These are phyloP conservation scores for Fistularia commersonii DNA, from an alignment of 2,797 vertebrate species.

Conservation along the genomic window DNA sequence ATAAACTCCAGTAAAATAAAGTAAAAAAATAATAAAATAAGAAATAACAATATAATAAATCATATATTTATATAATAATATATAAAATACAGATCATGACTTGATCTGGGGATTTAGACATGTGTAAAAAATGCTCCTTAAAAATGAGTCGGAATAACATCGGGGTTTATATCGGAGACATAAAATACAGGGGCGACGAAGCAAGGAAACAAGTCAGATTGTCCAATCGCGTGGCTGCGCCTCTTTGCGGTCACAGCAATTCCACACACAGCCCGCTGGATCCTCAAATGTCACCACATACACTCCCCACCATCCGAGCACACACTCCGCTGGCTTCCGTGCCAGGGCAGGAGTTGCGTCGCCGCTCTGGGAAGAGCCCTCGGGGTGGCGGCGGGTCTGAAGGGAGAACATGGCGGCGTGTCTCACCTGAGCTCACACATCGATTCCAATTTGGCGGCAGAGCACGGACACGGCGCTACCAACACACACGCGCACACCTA, in stretches of 20 bases:
- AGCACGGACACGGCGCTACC: conserved; percentile 13
- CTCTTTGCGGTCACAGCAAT: neutral
- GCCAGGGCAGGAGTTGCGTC: conserved; percentile 2
- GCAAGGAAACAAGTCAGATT: no score
- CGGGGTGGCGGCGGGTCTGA: conserved; percentile 25
- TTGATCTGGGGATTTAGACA: no score
- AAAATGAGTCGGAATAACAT: no score
- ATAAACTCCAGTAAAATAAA: no score
- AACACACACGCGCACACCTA: neutral
- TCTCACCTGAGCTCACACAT: conserved; percentile 55
- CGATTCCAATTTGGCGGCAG: conserved; percentile 35
- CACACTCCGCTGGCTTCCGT: neutral
- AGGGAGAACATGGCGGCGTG: conserved; percentile 37
- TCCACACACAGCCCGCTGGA: conserved; percentile 15
- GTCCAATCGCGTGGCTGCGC: no score
- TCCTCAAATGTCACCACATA: conserved; percentile 35
- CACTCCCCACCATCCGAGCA: conserved; percentile 9
- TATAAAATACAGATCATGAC: no score
- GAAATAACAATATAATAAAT: no score
- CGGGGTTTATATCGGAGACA: no score
- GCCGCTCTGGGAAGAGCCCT: conserved; percentile 1
- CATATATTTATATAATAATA: no score
- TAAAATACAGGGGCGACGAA: no score
- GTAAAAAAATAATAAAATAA: no score
- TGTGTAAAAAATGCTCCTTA: no score